Evolutionary conservation across 1,140 invertebrate species (phyloP).

Genomic region (Cotesia chilonis): DNA sequence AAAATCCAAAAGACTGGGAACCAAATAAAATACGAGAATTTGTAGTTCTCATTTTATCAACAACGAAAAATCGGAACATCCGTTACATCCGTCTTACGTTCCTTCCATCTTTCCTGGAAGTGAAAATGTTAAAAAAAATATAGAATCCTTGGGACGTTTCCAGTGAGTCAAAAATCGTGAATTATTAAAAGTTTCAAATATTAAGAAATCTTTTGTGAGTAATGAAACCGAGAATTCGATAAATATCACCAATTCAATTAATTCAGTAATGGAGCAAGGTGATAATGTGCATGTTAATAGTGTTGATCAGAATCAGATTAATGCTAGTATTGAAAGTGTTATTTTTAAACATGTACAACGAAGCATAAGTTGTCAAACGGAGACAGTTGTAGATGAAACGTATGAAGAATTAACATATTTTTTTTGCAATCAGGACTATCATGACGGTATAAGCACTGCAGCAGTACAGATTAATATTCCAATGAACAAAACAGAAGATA

Average conservation of each 20-base stretch:
- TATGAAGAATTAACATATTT: not conserved
- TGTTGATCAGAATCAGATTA: too few relatives aligned
- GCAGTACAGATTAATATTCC: slow-evolving; percentile 2
- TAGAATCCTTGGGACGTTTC: not conserved
- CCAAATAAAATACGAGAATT: not conserved
- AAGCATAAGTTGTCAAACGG: not conserved
- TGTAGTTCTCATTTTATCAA: slow-evolving; percentile 28
- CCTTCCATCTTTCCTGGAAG: not conserved
- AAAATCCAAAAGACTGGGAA: slow-evolving; percentile 21
- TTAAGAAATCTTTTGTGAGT: not conserved
- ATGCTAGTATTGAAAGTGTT: not conserved
- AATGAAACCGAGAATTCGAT: too few relatives aligned
- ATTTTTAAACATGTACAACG: not conserved
- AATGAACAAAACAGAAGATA: not conserved
- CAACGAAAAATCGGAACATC: slow-evolving; percentile 28
- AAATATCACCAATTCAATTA: too few relatives aligned
- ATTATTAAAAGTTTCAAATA: not conserved
- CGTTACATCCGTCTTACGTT: slow-evolving; percentile 6
- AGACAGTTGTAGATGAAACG: not conserved
- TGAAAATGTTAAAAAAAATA: not conserved
- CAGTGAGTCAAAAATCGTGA: not conserved
- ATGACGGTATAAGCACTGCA: slow-evolving; percentile 5
- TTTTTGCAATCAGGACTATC: not conserved
- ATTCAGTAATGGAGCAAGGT: too few relatives aligned
- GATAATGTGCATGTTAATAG: too few relatives aligned